These are phyloP conservation scores for Callipepla californica DNA, from an alignment of 2,113 vertebrate genomes.

Conservation along the genomic window DNA sequence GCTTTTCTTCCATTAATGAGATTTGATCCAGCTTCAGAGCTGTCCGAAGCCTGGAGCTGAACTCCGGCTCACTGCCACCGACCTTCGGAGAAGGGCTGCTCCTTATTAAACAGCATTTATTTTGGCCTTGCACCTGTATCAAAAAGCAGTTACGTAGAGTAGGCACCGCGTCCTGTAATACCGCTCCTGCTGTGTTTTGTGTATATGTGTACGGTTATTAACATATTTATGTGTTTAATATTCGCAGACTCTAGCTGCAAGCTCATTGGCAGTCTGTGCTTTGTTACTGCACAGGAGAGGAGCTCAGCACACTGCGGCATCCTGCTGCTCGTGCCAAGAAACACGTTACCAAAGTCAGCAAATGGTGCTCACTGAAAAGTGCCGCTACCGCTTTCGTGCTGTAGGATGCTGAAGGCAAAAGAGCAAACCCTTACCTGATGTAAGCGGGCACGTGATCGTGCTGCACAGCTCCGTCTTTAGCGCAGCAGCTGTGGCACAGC, in stretches of 20 bases:
- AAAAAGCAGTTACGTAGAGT: slow-evolving; percentile 45
- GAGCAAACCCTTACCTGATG: neutral
- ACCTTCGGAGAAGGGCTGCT: slow-evolving; percentile 54
- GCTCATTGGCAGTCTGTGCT: slow-evolving; percentile 56
- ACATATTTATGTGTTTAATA: slow-evolving; percentile 66
- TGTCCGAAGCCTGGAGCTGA: neutral
- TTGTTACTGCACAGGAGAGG: neutral
- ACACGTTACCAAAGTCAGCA: neutral
- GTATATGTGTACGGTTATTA: slow-evolving; percentile 67
- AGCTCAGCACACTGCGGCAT: neutral
- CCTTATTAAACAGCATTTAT: slow-evolving; percentile 61
- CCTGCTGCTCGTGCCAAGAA: neutral
- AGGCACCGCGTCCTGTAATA: slow-evolving; percentile 35
- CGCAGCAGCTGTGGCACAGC: neutral
- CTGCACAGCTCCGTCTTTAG: neutral
- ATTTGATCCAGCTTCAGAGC: neutral
- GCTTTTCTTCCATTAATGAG: neutral
- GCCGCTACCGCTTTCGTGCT: neutral
- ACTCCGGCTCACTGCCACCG: slow-evolving; percentile 4
- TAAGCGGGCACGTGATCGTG: neutral
- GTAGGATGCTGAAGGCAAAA: neutral
- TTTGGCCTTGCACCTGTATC: slow-evolving; percentile 54
- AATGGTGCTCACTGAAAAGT: slow-evolving; percentile 35
- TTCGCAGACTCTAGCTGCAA: slow-evolving; percentile 64
- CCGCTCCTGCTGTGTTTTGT: slow-evolving; percentile 61